A percentile compares a stretch with the other conserved stretches of the same genome.
Evolutionary conservation across 2,888 invertebrate genomes (phyloP).

Genomic region (Nycteola revayana): DNA sequence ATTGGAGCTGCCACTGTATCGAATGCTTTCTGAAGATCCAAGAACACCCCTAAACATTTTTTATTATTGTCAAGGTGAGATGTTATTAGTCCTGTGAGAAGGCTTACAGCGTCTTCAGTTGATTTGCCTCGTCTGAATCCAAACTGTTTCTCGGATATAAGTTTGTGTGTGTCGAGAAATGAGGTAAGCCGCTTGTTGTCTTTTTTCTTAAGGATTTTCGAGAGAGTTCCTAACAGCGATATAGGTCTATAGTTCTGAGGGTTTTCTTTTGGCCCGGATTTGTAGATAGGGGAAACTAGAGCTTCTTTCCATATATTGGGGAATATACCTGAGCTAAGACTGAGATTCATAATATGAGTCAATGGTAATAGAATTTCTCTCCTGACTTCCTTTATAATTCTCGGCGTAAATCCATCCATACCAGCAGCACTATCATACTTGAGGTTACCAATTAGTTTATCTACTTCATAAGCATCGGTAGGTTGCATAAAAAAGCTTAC

Average conservation of each 20-base stretch:
- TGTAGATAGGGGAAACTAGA: not conserved
- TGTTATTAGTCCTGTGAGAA: not conserved
- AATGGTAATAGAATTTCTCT: not conserved
- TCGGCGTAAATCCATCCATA: constrained; percentile 1
- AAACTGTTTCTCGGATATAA: not conserved
- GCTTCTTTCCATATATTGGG: constrained; percentile 3
- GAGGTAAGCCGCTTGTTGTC: constrained; percentile 1
- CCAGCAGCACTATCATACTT: constrained; percentile 1
- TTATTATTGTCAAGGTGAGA: not conserved
- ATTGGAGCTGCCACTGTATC: too few relatives aligned
- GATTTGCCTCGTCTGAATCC: not conserved
- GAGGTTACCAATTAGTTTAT: not conserved
- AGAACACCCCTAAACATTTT: constrained; percentile 1
- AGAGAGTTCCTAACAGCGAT: not conserved
- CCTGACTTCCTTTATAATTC: not conserved
- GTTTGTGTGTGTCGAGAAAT: constrained; percentile 8
- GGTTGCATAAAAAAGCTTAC: constrained; percentile 1
- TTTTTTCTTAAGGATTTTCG: not conserved
- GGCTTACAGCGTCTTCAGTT: not conserved
- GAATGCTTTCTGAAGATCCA: too few relatives aligned
- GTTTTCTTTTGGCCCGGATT: not conserved
- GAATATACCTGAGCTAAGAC: constrained; percentile 1
- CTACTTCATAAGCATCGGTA: not conserved
- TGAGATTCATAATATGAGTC: constrained; percentile 1
- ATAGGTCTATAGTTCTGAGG: constrained; percentile 1